Base-by-base conservation (phyloP, 2,113 vertebrate species). In the Zeus faber region DNA sequence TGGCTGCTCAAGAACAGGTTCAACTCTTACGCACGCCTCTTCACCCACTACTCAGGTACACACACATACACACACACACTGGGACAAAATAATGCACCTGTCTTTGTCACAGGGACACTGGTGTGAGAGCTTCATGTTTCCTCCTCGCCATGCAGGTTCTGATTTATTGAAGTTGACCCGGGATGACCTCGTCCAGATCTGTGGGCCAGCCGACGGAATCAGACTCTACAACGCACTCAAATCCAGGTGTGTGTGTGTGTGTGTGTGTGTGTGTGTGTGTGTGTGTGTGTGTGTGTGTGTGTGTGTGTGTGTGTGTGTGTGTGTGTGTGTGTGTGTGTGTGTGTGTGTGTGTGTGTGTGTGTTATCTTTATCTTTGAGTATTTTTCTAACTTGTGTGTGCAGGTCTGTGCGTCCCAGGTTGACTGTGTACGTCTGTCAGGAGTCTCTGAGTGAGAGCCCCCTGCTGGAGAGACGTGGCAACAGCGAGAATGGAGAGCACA, bases 21-120 rank as follows among this genome's bases (percentile, higher is more conserved):
- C 72, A 91, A 86, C 74, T 89, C 91, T 66, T 96, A 94, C 43
- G 73, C 92, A 64, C 89, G 95, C 72, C 87, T 97, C 76, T 97
- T 97, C 68, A 90, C 94, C 73, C 93, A 94, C 83, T 97, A 95
- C 92, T 95, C 94, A 95, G 94, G 95, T 96, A 90, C 17, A 31
- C 48, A 40, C 13, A 25, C 39, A 18, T 5, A 29, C 52, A 44
- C n/a, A 26, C 37, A 54, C n/a, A 8, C 4, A 10, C 3, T 33
- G 17, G 21, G 4, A 37, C 27, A 29, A 4, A 29, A 13, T 14
- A 2, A 9, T 4, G 13, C 1, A 37, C 9, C 33, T 4, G 33
- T 6, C 2, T 6, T 4, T 1, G 5, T 13, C 33, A 9, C 33
- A 2, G 3, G 5, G 4, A 37, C 33, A 37, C 11, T 9, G 11